Evolutionary conservation across 2,113 vertebrate species (phyloP).

Genomic region (Phyllostomus discolor): DNA sequence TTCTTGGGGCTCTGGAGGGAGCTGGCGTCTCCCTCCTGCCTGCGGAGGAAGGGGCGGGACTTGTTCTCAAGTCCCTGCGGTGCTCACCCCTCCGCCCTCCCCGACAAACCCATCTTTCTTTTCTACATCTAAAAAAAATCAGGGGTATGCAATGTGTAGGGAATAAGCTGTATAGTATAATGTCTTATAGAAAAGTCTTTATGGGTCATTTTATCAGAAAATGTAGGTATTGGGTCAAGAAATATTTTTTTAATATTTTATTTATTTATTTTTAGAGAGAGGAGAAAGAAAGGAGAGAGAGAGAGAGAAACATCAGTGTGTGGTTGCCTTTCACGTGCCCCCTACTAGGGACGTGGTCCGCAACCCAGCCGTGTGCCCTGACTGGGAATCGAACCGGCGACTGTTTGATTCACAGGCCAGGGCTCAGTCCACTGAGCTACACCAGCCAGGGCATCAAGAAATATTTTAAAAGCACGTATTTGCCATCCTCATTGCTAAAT

Average conservation of each 20-base stretch:
- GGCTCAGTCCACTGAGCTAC: too few species aligned
- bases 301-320: too few species aligned
- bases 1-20: neutral
- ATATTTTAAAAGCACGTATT: neutral
- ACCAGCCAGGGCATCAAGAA: neutral
- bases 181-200: neutral
- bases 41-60: neutral
- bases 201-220: neutral
- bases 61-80: neutral
- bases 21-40: too few species aligned
- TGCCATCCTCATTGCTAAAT: neutral
- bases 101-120: neutral
- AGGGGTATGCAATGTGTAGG: neutral
- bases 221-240: neutral
- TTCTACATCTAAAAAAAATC: neutral
- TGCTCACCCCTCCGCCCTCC: neutral
- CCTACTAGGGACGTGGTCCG: too few species aligned
- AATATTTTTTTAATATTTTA: neutral
- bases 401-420: too few species aligned
- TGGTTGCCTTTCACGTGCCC: too few species aligned
- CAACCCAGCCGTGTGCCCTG: too few species aligned
- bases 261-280: too few species aligned
- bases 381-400: too few species aligned
- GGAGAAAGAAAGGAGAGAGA: too few species aligned
- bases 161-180: neutral